Percentiles rank a stretch among this genome's conserved stretches.
Conservation (phyloP, 2,113 vertebrate genomes). For the Hipposideros armiger region DNA sequence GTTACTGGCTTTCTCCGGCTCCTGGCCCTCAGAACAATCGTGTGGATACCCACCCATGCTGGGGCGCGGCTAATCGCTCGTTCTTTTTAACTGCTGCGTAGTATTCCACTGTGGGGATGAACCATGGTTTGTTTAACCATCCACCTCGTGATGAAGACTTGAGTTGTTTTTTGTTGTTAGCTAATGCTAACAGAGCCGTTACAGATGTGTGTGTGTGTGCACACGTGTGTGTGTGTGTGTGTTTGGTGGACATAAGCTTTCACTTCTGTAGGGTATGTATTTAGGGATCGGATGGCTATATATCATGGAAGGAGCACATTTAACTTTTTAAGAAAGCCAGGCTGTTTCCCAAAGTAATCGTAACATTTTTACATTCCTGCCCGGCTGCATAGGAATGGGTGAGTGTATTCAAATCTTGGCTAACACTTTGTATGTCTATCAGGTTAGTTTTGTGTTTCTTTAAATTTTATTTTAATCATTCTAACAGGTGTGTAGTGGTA, state of each 20-base stretch:
- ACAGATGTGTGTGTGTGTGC: accelerated
- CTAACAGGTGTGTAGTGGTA: accelerated
- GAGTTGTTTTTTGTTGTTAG: no score
- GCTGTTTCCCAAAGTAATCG: background rate
- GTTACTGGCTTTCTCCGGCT: accelerated
- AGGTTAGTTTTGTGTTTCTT: accelerated
- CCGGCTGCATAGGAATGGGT: accelerated
- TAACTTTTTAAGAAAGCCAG: background rate
- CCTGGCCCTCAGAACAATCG: background rate
- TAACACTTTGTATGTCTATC: accelerated
- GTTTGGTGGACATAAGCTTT: accelerated
- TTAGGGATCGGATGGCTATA: no score
- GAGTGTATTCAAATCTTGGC: accelerated
- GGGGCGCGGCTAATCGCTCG: accelerated
- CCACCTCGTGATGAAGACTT: accelerated
- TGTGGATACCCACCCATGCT: accelerated
- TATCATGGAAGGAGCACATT: accelerated
- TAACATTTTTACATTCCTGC: no score
- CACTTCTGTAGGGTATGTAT: background rate
- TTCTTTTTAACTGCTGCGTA: accelerated
- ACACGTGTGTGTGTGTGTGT: background rate
- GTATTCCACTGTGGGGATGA: accelerated
- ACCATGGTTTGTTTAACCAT: accelerated
- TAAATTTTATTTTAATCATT: background rate
- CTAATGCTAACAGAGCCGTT: accelerated